Evolutionary conservation across 2,113 vertebrate genomes (phyloP), one percentile per base, ranked within the genome.

Genomic region (Triplophysa rosa): DNA sequence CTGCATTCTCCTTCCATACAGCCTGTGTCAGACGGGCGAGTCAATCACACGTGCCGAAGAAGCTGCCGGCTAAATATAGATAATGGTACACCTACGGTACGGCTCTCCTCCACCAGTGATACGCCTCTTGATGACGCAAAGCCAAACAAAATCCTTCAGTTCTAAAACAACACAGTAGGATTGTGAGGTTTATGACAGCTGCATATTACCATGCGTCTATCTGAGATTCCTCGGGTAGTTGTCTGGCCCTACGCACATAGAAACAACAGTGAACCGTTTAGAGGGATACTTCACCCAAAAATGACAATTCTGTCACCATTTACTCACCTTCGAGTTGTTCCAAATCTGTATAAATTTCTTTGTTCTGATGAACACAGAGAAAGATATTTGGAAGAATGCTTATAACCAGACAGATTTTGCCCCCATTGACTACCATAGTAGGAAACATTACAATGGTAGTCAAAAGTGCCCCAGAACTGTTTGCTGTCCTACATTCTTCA

Each of bases 41-140:
- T 23, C 78, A 63, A 63, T 85, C 67, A 63, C 65, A 66, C 67
- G 29, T 63, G 67, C 65, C 21, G 73, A 21, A 61, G 64, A 71
- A 73, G 80, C 66, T 29, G 29, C 67, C 37, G 42, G 77, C 81
- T 69, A 65, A 62, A 81, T 78, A 78, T 79, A 77, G 71, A 76
- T 52, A 54, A 24, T 23, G 26, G 37, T 75, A 80, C 69, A 73
- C 62, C 66, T 49, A 78, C 66, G n/a, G 66, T 21, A 75, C 24
- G 58, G 10, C 2, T 56, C 49, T 33, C 61, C 29, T 21, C 24
- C 58, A 54, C 24, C 5, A 8, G 10, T 52, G 40, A 64, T 58
- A 29, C 1, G 0, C 26, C 14, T 72, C 12, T 58, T n/a, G 17
- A 58, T 37, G 61, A 37, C 21, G 19, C 47, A 54, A 23, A 37